These are phyloP conservation scores for Pissodes strobi DNA, from an alignment of 1,140 invertebrate genomes.

Conservation along the genomic window DNA sequence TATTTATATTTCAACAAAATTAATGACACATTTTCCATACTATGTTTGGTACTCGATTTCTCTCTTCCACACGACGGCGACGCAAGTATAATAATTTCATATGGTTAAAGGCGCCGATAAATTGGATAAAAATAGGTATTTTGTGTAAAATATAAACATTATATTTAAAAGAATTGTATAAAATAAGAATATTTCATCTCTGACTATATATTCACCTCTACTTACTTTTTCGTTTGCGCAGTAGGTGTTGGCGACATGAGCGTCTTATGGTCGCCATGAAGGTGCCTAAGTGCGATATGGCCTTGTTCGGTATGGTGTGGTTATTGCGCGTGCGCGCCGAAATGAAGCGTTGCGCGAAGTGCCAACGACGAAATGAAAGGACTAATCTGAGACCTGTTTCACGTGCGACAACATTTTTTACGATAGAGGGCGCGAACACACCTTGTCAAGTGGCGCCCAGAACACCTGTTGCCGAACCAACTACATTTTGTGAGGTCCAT, in stretches of 20 bases:
- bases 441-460: constrained; percentile 12
- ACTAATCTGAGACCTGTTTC: constrained; percentile 48
- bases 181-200: too few species aligned
- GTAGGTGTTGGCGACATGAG: constrained; percentile 15
- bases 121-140: too few species aligned
- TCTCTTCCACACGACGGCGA: too few species aligned
- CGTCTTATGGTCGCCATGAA: constrained; percentile 43
- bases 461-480: constrained; percentile 47
- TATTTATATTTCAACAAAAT: too few species aligned
- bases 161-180: too few species aligned
- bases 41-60: too few species aligned
- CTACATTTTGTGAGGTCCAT: constrained; percentile 65
- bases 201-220: too few species aligned
- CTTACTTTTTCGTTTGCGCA: too few species aligned
- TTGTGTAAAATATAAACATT: too few species aligned
- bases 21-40: too few species aligned
- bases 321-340: constrained; percentile 75
- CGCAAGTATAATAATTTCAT: too few species aligned
- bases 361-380: constrained; percentile 53
- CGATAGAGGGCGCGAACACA: constrained; percentile 58
- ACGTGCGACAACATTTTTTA: constrained; percentile 59
- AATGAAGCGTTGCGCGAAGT: constrained; percentile 72
- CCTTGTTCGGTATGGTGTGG: constrained; percentile 85
- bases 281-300: constrained; percentile 61
- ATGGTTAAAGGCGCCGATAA: too few species aligned